A percentile compares a stretch with the other conserved stretches of the same genome.
These are phyloP conservation scores for Gopherus flavomarginatus DNA, from an alignment of 2,113 vertebrate genomes.

Conservation along the genomic window DNA sequence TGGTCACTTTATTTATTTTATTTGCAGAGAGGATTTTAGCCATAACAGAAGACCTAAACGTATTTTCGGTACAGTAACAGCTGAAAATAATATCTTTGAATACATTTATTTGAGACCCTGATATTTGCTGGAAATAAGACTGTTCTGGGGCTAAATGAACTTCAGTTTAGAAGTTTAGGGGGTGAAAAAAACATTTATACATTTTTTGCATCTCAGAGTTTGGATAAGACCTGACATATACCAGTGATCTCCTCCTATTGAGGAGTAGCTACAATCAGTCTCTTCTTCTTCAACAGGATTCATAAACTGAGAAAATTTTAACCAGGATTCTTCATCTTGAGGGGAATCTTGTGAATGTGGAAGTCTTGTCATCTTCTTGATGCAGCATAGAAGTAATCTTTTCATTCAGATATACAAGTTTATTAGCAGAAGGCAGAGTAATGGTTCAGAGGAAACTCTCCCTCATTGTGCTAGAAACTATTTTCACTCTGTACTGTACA, in stretches of 20 bases:
- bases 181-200: not conserved
- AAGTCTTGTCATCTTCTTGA: not conserved
- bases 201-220: not conserved
- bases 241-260: not conserved
- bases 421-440: not conserved
- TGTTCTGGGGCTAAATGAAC: not conserved
- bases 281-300: rapidly evolving
- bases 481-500: not conserved
- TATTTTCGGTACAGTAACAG: not conserved
- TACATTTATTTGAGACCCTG: not conserved
- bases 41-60: not conserved
- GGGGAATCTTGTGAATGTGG: not conserved
- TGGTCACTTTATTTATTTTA: not conserved
- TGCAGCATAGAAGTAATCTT: not conserved
- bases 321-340: not conserved
- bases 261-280: not conserved
- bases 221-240: not conserved
- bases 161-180: not conserved
- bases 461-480: not conserved
- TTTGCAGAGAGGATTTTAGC: not conserved
- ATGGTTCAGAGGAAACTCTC: not conserved
- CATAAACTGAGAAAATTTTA: not conserved
- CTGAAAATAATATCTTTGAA: rapidly evolving
- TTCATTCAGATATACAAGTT: not conserved
- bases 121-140: not conserved